phyloP scores from a whole-genome alignment of 92 coral and sea anemone genomes.

The Muricea muricata region DNA sequence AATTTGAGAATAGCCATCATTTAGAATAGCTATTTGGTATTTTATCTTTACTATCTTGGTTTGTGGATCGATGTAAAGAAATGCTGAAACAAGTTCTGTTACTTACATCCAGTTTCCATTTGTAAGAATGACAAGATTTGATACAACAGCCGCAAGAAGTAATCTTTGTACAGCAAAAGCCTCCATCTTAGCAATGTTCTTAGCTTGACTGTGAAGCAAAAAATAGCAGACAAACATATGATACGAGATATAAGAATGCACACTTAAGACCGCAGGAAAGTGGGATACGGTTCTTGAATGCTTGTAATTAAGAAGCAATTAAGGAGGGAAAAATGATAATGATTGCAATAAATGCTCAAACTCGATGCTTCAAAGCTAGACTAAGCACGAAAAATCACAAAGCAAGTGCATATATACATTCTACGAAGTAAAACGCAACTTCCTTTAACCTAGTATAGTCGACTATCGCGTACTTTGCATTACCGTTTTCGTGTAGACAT shows the following conservation, averaged over 20 bases:
- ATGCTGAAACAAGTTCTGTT: neutral
- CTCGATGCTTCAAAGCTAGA: neutral
- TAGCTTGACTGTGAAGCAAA: neutral
- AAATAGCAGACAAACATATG: neutral
- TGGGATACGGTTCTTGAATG: constrained; percentile 34
- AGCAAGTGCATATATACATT: neutral
- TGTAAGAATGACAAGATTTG: constrained; percentile 9
- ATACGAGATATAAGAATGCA: neutral
- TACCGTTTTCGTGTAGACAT: neutral
- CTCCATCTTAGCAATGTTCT: neutral
- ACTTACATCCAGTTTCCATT: constrained; percentile 35
- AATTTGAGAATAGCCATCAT: too few relatives aligned
- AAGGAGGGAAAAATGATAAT: constrained; percentile 25
- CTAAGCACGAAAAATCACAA: neutral
- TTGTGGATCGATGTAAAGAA: neutral
- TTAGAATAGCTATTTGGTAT: too few relatives aligned
- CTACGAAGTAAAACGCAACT: neutral
- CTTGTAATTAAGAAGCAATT: constrained; percentile 11
- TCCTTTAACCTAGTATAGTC: neutral
- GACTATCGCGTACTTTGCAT: neutral
- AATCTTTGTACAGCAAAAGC: neutral
- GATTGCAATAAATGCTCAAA: neutral
- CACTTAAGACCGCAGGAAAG: constrained; percentile 30
- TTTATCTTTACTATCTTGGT: too few relatives aligned
- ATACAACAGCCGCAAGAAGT: neutral